Evolutionary conservation across 92 coral and sea anemone genomes (phyloP), one percentile per base, ranked within the genome.

Genomic region (Epizoanthus stellaris): DNA sequence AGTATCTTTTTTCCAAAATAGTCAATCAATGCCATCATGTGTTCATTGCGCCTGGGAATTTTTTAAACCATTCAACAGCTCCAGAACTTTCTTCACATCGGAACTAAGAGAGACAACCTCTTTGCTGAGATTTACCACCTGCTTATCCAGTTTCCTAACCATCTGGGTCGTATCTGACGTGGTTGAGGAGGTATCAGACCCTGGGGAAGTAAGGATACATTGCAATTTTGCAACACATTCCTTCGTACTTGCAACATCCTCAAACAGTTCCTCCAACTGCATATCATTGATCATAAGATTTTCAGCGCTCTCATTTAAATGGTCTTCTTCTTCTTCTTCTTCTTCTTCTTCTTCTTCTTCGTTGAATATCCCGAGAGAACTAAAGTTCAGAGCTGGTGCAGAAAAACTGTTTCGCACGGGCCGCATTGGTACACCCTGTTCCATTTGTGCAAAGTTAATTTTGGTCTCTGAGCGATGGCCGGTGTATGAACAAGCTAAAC

Each of bases 101-200:
- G 68, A 69, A 40, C 98, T 89, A 30, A 94, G 90, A 0, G 98
- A 92, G 7, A 84, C 91, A 11, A 94, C 90, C 25, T 94, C 98
- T 81, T 73, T 77, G 82, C 85, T 94, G 79, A 94, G 56, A 42
- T 80, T 52, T 16, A 77, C 25, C 47, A 94, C 98, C 85, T 92
- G 93, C 75, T 84, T 73, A 71, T 90, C 93, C 25, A 94, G 88
- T 59, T 86, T 81, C 49, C 89, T 73, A 53, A 94, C 93, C 12
- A 94, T 89, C 66, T 94, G 90, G 71, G 85, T 92, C 30, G 95
- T 94, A 70, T 92, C 93, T 23, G 88, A 82, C n/a, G 82, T 67
- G 40, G 87, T 90, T 3, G 87, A 68, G 20, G 72, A 13, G 12
- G 80, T 12, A 47, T 84, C 72, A 14, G 93, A 92, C 42, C 85